These are phyloP conservation scores for Zoroaster sp. DNA, from an alignment of 53 echinoderm and acorn worm species.

Conservation along the genomic window DNA sequence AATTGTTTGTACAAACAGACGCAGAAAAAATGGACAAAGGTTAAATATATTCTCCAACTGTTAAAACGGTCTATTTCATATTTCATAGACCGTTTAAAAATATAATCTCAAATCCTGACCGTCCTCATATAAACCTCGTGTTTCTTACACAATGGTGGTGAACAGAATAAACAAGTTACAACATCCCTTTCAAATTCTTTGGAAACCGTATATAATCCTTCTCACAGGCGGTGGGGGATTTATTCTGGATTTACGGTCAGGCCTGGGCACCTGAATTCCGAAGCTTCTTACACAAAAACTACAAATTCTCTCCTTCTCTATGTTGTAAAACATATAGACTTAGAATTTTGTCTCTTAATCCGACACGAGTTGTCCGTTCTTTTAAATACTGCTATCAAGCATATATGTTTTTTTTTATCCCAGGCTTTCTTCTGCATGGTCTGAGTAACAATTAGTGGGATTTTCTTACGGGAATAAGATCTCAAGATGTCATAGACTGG, in stretches of 20 bases:
- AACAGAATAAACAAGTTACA: constrained; percentile 8
- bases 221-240: not conserved
- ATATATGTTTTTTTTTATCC: not conserved
- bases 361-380: constrained; percentile 2
- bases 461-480: not conserved
- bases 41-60: too few species aligned
- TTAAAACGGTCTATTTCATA: too few species aligned
- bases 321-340: constrained; percentile 45
- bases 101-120: not conserved
- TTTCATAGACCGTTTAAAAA: too few species aligned
- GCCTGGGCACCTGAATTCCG: not conserved
- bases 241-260: not conserved
- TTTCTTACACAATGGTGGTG: not conserved
- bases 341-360: constrained; percentile 6
- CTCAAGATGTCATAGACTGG: not conserved
- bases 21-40: too few species aligned
- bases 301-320: not conserved
- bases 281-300: not conserved
- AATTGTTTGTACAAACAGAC: too few species aligned
- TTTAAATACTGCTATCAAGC: not conserved
- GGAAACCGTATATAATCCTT: not conserved
- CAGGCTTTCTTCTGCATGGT: not conserved
- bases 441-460: not conserved
- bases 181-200: not conserved
- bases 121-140: not conserved